phyloP scores from a whole-genome alignment of 2,113 vertebrate genomes.

The Silurus asotus region DNA sequence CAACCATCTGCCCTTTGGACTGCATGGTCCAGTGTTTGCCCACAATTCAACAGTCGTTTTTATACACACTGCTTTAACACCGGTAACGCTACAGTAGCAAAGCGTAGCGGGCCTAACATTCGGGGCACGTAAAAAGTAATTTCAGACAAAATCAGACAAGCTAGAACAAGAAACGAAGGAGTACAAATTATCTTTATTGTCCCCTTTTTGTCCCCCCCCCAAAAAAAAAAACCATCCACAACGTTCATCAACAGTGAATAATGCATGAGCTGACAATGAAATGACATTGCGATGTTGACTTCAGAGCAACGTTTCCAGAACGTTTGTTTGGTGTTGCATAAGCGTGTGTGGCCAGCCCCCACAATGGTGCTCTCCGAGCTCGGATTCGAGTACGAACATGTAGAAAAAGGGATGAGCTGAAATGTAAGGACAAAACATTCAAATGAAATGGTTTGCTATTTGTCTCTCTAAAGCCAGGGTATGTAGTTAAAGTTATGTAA shows the following conservation, averaged over 20 bases:
- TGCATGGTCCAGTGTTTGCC: constrained; percentile 50
- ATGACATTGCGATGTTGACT: constrained; percentile 46
- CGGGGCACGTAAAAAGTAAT: neutral
- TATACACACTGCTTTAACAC: constrained; percentile 11
- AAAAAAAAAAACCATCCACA: constrained; percentile 55
- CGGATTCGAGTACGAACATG: neutral
- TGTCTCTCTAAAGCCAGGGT: neutral
- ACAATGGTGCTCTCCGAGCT: constrained; percentile 47
- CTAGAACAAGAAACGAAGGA: neutral
- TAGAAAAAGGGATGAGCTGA: constrained; percentile 10
- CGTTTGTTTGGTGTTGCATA: constrained; percentile 50
- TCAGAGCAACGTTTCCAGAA: constrained; percentile 63
- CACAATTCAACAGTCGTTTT: constrained; percentile 34
- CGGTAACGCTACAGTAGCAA: neutral
- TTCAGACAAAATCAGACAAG: constrained; percentile 33
- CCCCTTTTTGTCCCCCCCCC: constrained; percentile 34
- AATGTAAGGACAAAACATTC: constrained; percentile 47
- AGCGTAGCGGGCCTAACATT: neutral
- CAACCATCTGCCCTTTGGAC: constrained; percentile 55
- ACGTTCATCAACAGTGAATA: constrained; percentile 60
- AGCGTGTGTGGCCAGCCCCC: constrained; percentile 63
- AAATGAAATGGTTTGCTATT: neutral
- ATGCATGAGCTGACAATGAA: constrained; percentile 52
- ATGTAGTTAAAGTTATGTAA: neutral
- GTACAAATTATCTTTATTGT: constrained; percentile 72